Conservation (phyloP, 2,888 invertebrate species). For the Rhyacophila evoluta region DNA sequence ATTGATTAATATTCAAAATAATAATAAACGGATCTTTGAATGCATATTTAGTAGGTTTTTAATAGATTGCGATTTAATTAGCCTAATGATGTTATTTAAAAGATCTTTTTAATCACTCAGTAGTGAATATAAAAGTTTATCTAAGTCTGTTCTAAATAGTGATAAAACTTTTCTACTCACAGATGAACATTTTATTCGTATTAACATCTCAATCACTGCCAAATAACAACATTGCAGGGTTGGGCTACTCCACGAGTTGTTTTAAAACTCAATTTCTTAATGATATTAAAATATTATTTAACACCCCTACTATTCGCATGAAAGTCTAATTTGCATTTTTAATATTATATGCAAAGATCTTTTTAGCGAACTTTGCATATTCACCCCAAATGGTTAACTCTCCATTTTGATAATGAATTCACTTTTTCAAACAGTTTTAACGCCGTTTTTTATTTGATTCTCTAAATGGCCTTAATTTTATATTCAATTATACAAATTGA, state of each 20-base stretch:
- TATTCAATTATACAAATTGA: constrained; percentile 19
- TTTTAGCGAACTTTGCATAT: constrained; percentile 34
- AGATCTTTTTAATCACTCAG: no score
- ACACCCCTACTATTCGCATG: constrained; percentile 38
- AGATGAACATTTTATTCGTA: not conserved
- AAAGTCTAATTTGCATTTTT: constrained; percentile 53
- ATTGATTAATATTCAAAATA: no score
- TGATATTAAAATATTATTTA: constrained; percentile 51
- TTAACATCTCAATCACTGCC: constrained; percentile 14
- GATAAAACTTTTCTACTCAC: no score
- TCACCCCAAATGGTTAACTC: constrained; percentile 23
- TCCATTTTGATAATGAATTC: constrained; percentile 32
- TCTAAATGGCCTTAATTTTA: constrained; percentile 10
- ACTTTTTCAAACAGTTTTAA: constrained; percentile 32
- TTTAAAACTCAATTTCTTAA: constrained; percentile 30
- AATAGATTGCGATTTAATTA: no score
- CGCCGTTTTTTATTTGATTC: constrained; percentile 4
- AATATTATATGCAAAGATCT: constrained; percentile 48
- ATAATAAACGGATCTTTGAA: no score
- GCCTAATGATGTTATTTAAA: no score
- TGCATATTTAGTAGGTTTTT: no score
- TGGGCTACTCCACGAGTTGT: not conserved
- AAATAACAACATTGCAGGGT: not conserved
- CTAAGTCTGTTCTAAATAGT: no score
- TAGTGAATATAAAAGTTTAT: no score